A percentile compares a stretch with the other conserved stretches of the same genome.
Evolutionary conservation across 2,888 invertebrate genomes (phyloP).

Genomic region (Thera britannica): DNA sequence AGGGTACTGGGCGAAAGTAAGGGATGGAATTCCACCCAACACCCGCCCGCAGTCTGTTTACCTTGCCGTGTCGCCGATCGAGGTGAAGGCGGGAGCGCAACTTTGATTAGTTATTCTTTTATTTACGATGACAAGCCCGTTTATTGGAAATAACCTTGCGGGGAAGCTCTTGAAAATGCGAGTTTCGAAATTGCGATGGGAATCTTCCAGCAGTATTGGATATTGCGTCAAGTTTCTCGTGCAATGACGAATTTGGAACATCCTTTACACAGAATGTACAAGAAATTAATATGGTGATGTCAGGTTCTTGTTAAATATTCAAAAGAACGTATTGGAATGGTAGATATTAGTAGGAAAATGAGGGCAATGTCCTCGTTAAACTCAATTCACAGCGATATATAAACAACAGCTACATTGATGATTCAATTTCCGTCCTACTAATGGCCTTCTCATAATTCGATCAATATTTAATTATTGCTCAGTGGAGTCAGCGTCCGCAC

Average conservation of each 20-base stretch:
- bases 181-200: not conserved
- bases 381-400: conserved; percentile 15
- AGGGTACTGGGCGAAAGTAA: conserved; percentile 26
- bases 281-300: not conserved
- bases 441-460: conserved; percentile 28
- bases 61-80: conserved; percentile 68
- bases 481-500: conserved; percentile 48
- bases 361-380: conserved; percentile 22
- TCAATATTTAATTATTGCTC: conserved; percentile 33
- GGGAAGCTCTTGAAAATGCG: conserved; percentile 18
- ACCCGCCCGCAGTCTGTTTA: conserved; percentile 64
- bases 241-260: not conserved
- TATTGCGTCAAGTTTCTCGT: not conserved
- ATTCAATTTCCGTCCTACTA: conserved; percentile 28
- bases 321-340: not conserved
- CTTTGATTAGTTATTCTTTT: conserved; percentile 73
- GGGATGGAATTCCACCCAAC: conserved; percentile 48
- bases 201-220: not conserved
- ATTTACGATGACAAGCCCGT: conserved; percentile 59
- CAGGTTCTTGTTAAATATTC: not conserved
- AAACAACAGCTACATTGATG: conserved; percentile 24
- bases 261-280: not conserved
- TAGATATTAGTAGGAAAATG: conserved; percentile 4
- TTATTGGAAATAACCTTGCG: conserved; percentile 44
- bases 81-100: conserved; percentile 62